Base-by-base conservation (phyloP, 1,140 invertebrate species). In the Solenopsis fugax region DNA sequence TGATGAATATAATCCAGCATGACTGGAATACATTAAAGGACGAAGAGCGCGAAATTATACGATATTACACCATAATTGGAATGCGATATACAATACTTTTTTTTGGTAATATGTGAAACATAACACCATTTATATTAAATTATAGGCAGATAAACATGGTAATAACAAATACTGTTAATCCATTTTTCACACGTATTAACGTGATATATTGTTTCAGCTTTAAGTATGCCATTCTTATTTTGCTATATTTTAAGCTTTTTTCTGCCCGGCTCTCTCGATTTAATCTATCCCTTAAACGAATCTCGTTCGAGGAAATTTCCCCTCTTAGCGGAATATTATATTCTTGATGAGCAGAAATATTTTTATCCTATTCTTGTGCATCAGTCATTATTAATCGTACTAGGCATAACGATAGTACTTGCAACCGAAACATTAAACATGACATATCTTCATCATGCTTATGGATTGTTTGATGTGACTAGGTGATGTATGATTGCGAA, bases 241-340 rank as follows among this genome's bases (percentile, higher is more conserved):
- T 10, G 18, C 18, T 67, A 18, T 56, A 41, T 69, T 69, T 21
- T 81, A 2, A 3, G 24, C 4, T 54, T 56, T 12, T 67, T 41
- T 41, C 0, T 69, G 4, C 77, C 77, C 12, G 21, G 48, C 0
- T n/a, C 56, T 45, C 64, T 81, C n/a, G 34, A 81, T 41, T 10
- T 81, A 16, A 29, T 81, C 13, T 12, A 41, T 24, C 77, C 77
- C 13, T 69, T 69, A n/a, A 81, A 81, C 7, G 65, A 81, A n/a
- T 67, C 62, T 60, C 64, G 77, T 67, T n/a, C n/a, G 6, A 67
- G 29, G 21, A 65, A 16, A 56, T n/a, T 69, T 1, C 50, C 77
- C 6, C 18, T 81, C 18, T 48, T 77, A 69, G 52, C 62, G 50
- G 64, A 81, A 45, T 81, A 81, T 45, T 69, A 13, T 37, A 48